These are phyloP conservation scores for Taphrorychus bicolor DNA, from an alignment of 2,888 invertebrate genomes.

Conservation along the genomic window DNA sequence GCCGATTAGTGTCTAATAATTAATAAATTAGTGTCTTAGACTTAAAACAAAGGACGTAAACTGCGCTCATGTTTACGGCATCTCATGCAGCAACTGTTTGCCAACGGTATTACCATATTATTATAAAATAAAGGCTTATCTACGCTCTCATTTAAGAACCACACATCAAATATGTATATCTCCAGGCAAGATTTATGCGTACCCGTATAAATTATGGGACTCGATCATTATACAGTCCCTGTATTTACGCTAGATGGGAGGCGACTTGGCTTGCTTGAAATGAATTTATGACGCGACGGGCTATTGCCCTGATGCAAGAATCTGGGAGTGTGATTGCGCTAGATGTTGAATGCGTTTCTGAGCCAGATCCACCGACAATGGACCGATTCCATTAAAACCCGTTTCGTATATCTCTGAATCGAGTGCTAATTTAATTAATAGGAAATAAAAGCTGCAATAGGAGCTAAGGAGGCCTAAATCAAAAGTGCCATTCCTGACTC, in stretches of 20 bases:
- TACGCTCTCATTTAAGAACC: constrained; percentile 22
- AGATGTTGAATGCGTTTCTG: not conserved
- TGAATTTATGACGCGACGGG: constrained; percentile 9
- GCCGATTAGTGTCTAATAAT: too few relatives aligned
- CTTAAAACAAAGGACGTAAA: not conserved
- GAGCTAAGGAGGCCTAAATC: constrained; percentile 5
- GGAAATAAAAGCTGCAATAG: not conserved
- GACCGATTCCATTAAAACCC: not conserved
- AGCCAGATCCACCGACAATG: not conserved
- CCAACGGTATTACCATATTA: constrained; percentile 16
- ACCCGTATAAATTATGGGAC: constrained; percentile 22
- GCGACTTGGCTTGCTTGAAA: constrained; percentile 18
- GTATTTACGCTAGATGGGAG: constrained; percentile 24
- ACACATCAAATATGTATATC: constrained; percentile 10
- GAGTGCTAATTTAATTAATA: constrained; percentile 4
- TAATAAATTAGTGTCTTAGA: too few relatives aligned
- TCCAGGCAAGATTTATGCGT: constrained; percentile 18
- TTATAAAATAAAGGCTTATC: constrained; percentile 21
- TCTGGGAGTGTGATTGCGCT: not conserved
- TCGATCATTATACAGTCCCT: constrained; percentile 14
- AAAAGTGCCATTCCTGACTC: constrained; percentile 11
- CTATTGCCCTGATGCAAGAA: not conserved
- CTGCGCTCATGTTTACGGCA: constrained; percentile 4
- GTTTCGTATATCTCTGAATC: too few relatives aligned
- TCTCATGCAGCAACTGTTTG: constrained; percentile 6